Evolutionary conservation across 37 sponge, comb jelly and placozoan species (phyloP).

Genomic region (Halichondria panicea): DNA sequence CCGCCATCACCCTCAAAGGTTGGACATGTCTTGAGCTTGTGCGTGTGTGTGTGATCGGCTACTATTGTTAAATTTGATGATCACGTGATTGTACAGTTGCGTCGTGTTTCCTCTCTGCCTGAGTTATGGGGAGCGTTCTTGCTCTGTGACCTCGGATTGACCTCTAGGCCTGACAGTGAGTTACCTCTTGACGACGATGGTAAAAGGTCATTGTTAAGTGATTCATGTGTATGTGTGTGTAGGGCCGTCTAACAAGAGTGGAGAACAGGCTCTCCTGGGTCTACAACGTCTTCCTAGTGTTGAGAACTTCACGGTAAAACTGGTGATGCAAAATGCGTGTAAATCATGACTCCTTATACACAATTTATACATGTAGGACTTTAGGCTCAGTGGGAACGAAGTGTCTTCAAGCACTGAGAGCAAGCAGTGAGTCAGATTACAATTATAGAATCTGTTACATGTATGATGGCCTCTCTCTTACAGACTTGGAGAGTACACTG

Average conservation of each 20-base stretch:
- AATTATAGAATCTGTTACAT: neutral
- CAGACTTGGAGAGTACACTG: conserved; percentile 55
- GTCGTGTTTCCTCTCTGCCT: conserved; percentile 45
- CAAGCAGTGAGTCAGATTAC: neutral
- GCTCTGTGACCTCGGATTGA: conserved; percentile 37
- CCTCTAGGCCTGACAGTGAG: conserved; percentile 23
- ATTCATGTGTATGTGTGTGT: too few species aligned
- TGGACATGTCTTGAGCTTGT: too few species aligned
- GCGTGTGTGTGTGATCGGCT: too few species aligned
- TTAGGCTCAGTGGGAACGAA: neutral
- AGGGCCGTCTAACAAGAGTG: neutral
- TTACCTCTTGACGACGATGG: neutral
- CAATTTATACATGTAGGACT: neutral
- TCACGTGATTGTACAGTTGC: conserved; percentile 6
- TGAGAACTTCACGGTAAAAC: conserved; percentile 16
- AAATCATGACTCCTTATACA: neutral
- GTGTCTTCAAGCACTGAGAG: neutral
- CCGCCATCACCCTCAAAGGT: too few species aligned
- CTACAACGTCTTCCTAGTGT: conserved; percentile 15
- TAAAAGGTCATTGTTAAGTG: neutral
- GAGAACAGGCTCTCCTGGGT: neutral
- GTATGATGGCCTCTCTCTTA: neutral
- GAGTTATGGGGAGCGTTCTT: conserved; percentile 54
- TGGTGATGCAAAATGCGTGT: neutral
- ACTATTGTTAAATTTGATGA: too few species aligned